A percentile compares a stretch with the other conserved stretches of the same genome.
Conservation (phyloP, 2,797 vertebrate genomes). For the Linurgus olivaceus region DNA sequence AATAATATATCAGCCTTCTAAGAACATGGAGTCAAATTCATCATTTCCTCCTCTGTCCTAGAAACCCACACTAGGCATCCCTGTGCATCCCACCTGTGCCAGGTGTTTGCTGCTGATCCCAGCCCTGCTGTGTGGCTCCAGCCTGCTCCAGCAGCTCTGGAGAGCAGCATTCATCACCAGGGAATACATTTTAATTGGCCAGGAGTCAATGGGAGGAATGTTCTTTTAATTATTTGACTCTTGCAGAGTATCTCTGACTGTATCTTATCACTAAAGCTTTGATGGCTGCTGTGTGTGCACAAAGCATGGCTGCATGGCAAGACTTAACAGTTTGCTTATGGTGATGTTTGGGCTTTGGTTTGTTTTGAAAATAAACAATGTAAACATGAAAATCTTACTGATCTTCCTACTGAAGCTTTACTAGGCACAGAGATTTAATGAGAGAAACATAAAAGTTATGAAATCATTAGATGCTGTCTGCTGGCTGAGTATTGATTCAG, state of each 20-base stretch:
- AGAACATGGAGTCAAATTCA: not conserved
- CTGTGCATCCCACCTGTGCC: no score
- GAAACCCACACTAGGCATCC: not conserved
- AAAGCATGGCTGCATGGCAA: not conserved
- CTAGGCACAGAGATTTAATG: not conserved
- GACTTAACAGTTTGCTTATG: not conserved
- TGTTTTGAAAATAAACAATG: not conserved
- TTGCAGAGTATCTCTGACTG: not conserved
- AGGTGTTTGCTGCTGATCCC: not conserved
- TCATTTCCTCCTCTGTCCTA: not conserved
- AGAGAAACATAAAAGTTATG: not conserved
- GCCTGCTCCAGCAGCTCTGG: not conserved
- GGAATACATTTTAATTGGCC: not conserved
- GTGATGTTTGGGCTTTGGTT: not conserved
- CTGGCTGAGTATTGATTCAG: not conserved
- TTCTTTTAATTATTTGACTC: not conserved
- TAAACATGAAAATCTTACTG: not conserved
- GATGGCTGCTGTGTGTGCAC: not conserved
- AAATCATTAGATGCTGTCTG: not conserved
- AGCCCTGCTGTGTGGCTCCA: not conserved
- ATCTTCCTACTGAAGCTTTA: constrained; percentile 23
- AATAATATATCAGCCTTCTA: not conserved
- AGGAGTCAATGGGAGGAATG: not conserved
- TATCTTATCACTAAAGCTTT: constrained; percentile 3
- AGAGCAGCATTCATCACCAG: not conserved